Percentiles rank a stretch among this genome's conserved stretches.
phyloP scores from a whole-genome alignment of 2,113 vertebrate species.

The Neogale vison region DNA sequence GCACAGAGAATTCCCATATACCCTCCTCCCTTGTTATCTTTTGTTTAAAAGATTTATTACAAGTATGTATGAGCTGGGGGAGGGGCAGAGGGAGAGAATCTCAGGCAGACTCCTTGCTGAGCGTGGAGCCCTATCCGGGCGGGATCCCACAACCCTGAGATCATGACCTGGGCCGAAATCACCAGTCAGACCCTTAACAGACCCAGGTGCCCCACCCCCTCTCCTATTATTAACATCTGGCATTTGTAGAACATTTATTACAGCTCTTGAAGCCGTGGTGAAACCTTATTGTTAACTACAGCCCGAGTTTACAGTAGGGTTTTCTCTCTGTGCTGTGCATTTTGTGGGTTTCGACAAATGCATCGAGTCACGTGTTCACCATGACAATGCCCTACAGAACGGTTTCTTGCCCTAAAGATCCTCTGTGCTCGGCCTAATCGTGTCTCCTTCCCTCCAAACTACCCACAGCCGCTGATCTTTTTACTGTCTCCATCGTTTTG shows the following conservation, averaged over 20 bases:
- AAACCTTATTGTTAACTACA: not conserved
- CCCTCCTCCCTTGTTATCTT: not conserved
- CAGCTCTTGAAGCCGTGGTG: not conserved
- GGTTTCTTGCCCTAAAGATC: not conserved
- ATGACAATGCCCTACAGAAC: accelerated
- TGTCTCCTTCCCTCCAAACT: too few relatives aligned
- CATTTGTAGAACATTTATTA: not conserved
- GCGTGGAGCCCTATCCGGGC: not conserved
- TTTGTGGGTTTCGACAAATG: not conserved
- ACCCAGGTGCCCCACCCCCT: not conserved
- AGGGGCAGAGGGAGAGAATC: not conserved
- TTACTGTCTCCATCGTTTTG: too few relatives aligned
- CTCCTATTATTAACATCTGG: not conserved
- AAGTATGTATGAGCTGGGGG: not conserved
- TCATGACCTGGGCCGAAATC: not conserved
- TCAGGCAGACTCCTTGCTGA: not conserved
- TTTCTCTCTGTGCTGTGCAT: not conserved
- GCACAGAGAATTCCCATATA: not conserved
- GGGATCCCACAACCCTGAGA: not conserved
- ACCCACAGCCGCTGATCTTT: not conserved
- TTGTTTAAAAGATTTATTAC: not conserved
- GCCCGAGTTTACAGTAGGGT: not conserved
- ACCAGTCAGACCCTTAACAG: not conserved
- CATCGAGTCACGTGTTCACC: accelerated
- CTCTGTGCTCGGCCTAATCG: not conserved